These are phyloP conservation scores for Ctenopoma kingsleyae DNA, from an alignment of 2,797 vertebrate species.

Conservation along the genomic window DNA sequence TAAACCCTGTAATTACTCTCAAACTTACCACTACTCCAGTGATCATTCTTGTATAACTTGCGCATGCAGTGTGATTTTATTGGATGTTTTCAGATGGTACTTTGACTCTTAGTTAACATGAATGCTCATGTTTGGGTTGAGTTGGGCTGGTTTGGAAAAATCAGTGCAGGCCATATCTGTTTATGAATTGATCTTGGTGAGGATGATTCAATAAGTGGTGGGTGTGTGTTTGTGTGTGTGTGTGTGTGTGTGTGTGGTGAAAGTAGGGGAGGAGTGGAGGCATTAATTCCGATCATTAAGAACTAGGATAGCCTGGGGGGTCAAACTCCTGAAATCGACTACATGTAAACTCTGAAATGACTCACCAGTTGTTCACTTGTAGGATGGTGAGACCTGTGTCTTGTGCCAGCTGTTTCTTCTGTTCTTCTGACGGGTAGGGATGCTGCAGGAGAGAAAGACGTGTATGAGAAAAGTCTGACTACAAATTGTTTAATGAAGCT, in stretches of 20 bases:
- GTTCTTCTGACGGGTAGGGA: constrained; percentile 99
- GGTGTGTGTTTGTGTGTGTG: constrained; percentile 43
- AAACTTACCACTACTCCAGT: constrained; percentile 53
- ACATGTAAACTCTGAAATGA: constrained; percentile 79
- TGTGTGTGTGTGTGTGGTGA: constrained; percentile 35
- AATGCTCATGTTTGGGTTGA: constrained; percentile 71
- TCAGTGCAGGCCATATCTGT: constrained; percentile 76
- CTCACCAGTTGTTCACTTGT: constrained; percentile 99
- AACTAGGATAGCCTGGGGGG: constrained; percentile 78
- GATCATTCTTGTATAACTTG: constrained; percentile 55
- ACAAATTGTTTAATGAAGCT: constrained; percentile 70
- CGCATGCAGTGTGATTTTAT: constrained; percentile 65
- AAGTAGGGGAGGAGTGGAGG: constrained; percentile 57
- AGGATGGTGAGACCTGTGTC: constrained; percentile 99
- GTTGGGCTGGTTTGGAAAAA: constrained; percentile 76
- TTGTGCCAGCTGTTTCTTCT: constrained; percentile 99
- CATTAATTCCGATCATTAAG: constrained; percentile 86
- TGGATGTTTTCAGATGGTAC: constrained; percentile 64
- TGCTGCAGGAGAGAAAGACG: constrained; percentile 85
- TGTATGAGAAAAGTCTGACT: constrained; percentile 52
- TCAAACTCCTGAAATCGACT: constrained; percentile 73
- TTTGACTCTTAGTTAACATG: constrained; percentile 72
- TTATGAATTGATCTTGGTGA: constrained; percentile 82
- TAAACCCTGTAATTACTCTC: constrained; percentile 66
- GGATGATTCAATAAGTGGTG: constrained; percentile 73